Evolutionary conservation across 1,140 invertebrate species (phyloP).

Genomic region (Fragariocoptes setiger): DNA sequence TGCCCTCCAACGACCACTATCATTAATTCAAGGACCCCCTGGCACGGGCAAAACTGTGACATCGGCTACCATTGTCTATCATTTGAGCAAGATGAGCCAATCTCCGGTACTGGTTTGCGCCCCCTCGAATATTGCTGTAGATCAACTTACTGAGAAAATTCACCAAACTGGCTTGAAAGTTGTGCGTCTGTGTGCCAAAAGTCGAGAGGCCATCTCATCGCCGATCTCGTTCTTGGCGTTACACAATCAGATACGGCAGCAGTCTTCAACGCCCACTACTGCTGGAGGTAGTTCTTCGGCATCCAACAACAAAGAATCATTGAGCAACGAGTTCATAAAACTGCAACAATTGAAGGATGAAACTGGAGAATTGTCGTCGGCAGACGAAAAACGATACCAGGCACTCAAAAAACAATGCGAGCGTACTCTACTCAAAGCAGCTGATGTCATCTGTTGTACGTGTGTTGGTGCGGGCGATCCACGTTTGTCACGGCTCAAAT

Average conservation of each 20-base stretch:
- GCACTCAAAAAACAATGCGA: slow-evolving; percentile 67
- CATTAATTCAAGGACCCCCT: slow-evolving; percentile 64
- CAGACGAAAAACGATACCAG: slow-evolving; percentile 74
- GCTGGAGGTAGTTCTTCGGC: slow-evolving; percentile 23
- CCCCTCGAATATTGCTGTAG: slow-evolving; percentile 93
- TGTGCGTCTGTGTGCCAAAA: slow-evolving; percentile 84
- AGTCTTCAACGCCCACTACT: too few species aligned
- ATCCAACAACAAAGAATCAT: slow-evolving; percentile 10
- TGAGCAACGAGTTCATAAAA: slow-evolving; percentile 59
- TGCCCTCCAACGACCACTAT: slow-evolving; percentile 76
- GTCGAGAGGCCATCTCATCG: slow-evolving; percentile 85
- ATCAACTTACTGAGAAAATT: slow-evolving; percentile 95
- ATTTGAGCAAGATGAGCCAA: slow-evolving; percentile 60
- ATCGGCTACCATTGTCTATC: slow-evolving; percentile 94
- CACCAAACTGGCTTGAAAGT: slow-evolving; percentile 85
- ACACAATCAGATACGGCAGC: slow-evolving; percentile 85
- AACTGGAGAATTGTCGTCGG: slow-evolving; percentile 57
- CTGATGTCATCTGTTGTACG: slow-evolving; percentile 95
- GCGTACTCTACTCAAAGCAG: slow-evolving; percentile 52
- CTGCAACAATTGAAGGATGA: slow-evolving; percentile 87
- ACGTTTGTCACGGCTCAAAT: slow-evolving; percentile 55
- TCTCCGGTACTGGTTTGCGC: slow-evolving; percentile 90
- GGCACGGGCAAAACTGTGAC: slow-evolving; percentile 97
- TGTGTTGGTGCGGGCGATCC: slow-evolving; percentile 95
- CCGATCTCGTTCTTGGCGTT: slow-evolving; percentile 83